Base-by-base conservation (phyloP, 1,140 invertebrate genomes). In the Zaprionus davidi region DNA sequence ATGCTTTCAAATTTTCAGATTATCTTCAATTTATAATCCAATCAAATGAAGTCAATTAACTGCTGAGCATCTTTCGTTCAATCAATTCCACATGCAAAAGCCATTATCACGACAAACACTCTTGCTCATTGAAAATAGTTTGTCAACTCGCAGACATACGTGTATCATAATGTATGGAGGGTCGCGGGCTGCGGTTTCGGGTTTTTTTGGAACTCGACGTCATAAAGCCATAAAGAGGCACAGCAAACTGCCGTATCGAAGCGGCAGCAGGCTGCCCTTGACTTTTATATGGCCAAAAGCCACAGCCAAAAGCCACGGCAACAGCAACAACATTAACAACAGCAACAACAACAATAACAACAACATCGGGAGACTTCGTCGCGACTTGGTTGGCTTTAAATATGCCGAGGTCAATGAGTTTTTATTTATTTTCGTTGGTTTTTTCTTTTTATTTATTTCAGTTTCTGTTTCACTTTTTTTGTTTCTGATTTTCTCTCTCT, bases 221-320 rank as follows among this genome's bases (percentile, higher is more conserved):
- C 53, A 56, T 56, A 60, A 64, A 63, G 38, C 41, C 53, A 74
- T 28, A 68, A 51, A 65, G 22, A 56, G 71, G 31, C 56, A 72
- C 51, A 38, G 62, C 63, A 44, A 79, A 73, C 65, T 69, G 75
- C 65, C 71, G 70, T 77, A 44, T 34, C 63, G n/a, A 57, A 26
- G 41, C 11, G 44, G 34, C 24, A 34, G 34, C 24, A 24, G 49
- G 28, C 9, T 75, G 71, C 62, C 80, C 80, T 82, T 82, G 80
- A 82, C 80, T 82, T 82, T 79, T 76, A 78, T 75, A 66, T 51
- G 20, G 44, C 68, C 59, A 55, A 62, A 34, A 51, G 65, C 51
- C 55, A 28, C 20, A 44, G 53, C 13, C 22, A 60, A 70, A 60
- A 59, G 20, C n/a, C 31, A 70, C 20, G 36, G 31, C 31, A 46